Percentiles rank a stretch among this genome's conserved stretches.
phyloP scores from a whole-genome alignment of 1,140 invertebrate genomes.

The Ganaspis sp. region DNA sequence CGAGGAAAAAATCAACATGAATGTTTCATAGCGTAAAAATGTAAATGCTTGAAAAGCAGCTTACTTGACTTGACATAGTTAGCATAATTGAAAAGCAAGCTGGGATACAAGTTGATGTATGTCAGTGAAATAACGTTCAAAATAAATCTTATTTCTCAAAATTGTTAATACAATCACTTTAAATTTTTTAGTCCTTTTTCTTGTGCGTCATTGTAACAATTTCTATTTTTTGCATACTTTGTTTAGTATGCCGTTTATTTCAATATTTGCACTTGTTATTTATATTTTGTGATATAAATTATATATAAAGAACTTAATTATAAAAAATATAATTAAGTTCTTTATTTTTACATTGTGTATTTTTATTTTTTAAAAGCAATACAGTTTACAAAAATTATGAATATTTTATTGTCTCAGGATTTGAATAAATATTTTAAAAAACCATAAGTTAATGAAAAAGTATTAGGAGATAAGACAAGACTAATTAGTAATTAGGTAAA shows the following conservation, averaged over 20 bases:
- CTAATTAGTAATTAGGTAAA: conserved; percentile 19
- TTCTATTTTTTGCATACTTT: too few relatives aligned
- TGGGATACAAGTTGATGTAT: not conserved
- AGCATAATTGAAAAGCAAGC: not conserved
- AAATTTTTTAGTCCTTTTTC: too few relatives aligned
- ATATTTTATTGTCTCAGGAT: not conserved
- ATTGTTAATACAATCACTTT: not conserved
- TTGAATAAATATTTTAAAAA: not conserved
- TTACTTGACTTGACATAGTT: not conserved
- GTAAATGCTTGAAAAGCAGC: not conserved
- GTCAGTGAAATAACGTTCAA: too few relatives aligned
- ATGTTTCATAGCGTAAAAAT: not conserved
- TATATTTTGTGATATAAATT: too few relatives aligned
- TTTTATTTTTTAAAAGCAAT: too few relatives aligned
- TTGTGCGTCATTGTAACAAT: too few relatives aligned
- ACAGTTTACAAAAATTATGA: too few relatives aligned
- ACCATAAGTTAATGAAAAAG: not conserved
- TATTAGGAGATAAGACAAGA: not conserved
- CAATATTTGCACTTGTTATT: too few relatives aligned
- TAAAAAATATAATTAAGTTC: too few relatives aligned
- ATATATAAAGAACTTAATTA: too few relatives aligned
- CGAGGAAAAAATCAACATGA: not conserved
- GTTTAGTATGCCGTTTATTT: too few relatives aligned
- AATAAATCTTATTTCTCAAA: not conserved
- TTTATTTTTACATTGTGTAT: too few relatives aligned